Conservation (phyloP, 2,888 invertebrate genomes). For the Ochlodes sylvanus region DNA sequence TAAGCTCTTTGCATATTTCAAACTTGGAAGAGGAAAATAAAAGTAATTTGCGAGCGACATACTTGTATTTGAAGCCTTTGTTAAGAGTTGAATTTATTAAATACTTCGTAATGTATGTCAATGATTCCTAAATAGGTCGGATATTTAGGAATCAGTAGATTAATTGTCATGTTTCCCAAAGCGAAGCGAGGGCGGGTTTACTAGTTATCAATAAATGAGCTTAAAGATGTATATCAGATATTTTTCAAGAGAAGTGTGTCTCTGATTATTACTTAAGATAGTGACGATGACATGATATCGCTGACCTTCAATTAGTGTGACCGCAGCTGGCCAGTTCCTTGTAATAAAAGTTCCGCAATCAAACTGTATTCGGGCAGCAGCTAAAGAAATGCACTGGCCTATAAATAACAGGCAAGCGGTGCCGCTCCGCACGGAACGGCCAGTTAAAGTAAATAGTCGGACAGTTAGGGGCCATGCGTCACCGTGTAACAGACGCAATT, state of each 20-base stretch:
- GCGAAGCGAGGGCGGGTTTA: too few relatives aligned
- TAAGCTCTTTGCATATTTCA: background rate
- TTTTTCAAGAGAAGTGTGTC: too few relatives aligned
- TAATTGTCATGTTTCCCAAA: too few relatives aligned
- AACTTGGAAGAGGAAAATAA: constrained; percentile 4
- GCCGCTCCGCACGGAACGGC: constrained; percentile 13
- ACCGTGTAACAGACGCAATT: constrained; percentile 19
- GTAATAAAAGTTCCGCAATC: constrained; percentile 20
- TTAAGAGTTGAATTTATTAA: background rate
- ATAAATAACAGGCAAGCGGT: constrained; percentile 16
- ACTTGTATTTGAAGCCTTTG: background rate
- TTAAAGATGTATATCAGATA: too few relatives aligned
- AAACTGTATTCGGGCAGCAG: constrained; percentile 24
- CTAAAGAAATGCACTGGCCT: constrained; percentile 26
- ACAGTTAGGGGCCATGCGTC: constrained; percentile 24
- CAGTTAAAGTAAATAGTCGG: constrained; percentile 31
- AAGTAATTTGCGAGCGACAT: background rate
- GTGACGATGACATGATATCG: too few relatives aligned
- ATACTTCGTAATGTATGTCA: too few relatives aligned
- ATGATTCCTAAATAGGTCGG: too few relatives aligned
- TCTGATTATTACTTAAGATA: too few relatives aligned
- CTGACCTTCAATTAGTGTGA: too few relatives aligned
- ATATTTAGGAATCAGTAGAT: too few relatives aligned
- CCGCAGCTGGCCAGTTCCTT: background rate
- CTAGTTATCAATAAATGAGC: too few relatives aligned